These are phyloP conservation scores for Globicephala melas DNA, from an alignment of 2,113 vertebrate species.

Conservation along the genomic window DNA sequence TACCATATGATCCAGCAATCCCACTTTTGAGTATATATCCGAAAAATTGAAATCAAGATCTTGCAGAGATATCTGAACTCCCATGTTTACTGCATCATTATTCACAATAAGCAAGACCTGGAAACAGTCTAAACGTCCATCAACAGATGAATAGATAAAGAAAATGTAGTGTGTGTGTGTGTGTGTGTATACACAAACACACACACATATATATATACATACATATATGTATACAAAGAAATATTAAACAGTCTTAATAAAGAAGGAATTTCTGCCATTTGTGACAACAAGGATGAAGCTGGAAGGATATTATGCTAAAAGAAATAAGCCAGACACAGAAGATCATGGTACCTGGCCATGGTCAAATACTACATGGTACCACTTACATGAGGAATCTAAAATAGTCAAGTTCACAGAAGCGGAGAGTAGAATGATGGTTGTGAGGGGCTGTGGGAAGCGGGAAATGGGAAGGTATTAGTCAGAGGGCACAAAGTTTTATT, in stretches of 20 bases:
- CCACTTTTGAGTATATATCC: too few species aligned
- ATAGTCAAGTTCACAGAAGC: too few species aligned
- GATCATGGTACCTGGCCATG: not conserved
- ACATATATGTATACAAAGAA: too few species aligned
- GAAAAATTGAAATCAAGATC: too few species aligned
- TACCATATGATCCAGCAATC: too few species aligned
- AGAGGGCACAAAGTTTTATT: not conserved
- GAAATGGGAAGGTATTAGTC: not conserved
- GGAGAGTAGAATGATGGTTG: not conserved
- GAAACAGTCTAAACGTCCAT: too few species aligned
- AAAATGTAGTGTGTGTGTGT: too few species aligned
- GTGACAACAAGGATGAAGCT: not conserved
- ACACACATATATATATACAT: too few species aligned
- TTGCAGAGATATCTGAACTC: too few species aligned
- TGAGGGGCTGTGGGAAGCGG: not conserved
- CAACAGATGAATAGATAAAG: too few species aligned
- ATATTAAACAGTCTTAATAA: not conserved
- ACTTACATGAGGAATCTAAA: not conserved
- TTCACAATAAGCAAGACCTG: too few species aligned
- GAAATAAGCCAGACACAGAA: not conserved
- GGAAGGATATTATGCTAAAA: not conserved
- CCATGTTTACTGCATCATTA: too few species aligned
- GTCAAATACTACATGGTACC: not conserved
- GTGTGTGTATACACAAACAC: fast-evolving
- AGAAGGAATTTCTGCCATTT: not conserved